Conservation (phyloP, 2,797 vertebrate genomes). For the Phoeniculus purpureus region DNA sequence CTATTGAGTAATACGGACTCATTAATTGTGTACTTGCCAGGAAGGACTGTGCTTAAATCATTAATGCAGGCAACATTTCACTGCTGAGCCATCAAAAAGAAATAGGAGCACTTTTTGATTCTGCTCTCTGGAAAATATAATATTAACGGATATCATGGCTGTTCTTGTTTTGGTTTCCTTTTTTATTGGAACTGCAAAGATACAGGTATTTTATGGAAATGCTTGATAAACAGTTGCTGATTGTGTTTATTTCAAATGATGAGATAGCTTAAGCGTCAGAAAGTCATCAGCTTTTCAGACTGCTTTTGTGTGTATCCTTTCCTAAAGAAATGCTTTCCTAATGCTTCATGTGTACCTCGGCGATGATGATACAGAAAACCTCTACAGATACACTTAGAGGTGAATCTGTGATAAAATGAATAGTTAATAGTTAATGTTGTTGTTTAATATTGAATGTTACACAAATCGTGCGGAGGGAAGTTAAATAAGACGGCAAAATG, state of each 20-base stretch:
- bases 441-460: conserved; percentile 35
- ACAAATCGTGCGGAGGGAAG: neutral
- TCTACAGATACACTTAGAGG: neutral
- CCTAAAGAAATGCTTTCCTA: neutral
- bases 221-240: neutral
- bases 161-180: conserved; percentile 74
- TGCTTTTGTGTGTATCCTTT: neutral
- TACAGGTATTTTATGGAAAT: conserved; percentile 84
- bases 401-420: conserved; percentile 6
- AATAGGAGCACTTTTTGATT: conserved; percentile 70
- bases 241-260: neutral
- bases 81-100: conserved; percentile 75
- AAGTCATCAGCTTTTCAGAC: neutral
- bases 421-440: conserved; percentile 18
- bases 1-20: conserved; percentile 91
- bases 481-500: neutral
- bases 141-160: conserved; percentile 66
- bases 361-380: neutral
- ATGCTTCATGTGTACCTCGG: neutral
- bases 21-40: conserved; percentile 92
- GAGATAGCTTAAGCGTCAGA: neutral
- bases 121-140: conserved; percentile 71
- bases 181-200: conserved; percentile 75
- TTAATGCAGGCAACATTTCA: conserved; percentile 90
- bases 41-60: conserved; percentile 90